Percentiles rank a stretch among this genome's conserved stretches.
Evolutionary conservation across 2,113 vertebrate species (phyloP).

Genomic region (Callaeas wilsoni): DNA sequence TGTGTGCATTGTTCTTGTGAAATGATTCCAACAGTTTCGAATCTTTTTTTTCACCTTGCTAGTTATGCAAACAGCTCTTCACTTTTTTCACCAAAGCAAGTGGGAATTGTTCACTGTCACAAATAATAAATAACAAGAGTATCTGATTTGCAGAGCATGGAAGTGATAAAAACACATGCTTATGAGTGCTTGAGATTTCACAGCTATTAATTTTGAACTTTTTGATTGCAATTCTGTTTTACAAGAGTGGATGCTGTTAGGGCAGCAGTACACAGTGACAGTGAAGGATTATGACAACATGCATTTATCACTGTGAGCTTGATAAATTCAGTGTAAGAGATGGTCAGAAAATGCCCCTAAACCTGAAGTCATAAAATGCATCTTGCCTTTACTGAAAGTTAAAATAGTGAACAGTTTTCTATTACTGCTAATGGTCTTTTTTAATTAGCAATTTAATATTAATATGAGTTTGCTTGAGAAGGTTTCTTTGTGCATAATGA

Average conservation of each 20-base stretch:
- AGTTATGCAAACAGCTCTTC: constrained; percentile 63
- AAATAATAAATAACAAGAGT: constrained; percentile 63
- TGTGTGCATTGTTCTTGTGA: background rate
- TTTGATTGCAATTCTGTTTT: constrained; percentile 58
- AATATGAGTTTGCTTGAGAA: background rate
- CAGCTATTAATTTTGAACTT: constrained; percentile 65
- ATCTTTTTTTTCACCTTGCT: constrained; percentile 22
- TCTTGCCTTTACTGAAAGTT: background rate
- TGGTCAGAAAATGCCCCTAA: constrained; percentile 4
- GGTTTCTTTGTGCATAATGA: background rate
- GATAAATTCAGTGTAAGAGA: background rate
- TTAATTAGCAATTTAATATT: background rate
- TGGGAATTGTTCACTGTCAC: constrained; percentile 68
- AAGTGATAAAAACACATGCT: constrained; percentile 58
- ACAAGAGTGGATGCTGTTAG: constrained; percentile 47
- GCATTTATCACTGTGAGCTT: constrained; percentile 25
- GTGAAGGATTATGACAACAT: constrained; percentile 25
- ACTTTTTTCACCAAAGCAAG: constrained; percentile 39
- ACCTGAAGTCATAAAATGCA: background rate
- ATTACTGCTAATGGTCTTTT: background rate
- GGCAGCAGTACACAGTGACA: constrained; percentile 19
- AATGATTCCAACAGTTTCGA: constrained; percentile 14
- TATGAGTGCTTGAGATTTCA: constrained; percentile 55
- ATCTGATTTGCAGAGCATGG: background rate
- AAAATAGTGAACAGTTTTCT: background rate